phyloP scores from a whole-genome alignment of 1,140 invertebrate genomes.

The Zeugodacus cucurbitae region DNA sequence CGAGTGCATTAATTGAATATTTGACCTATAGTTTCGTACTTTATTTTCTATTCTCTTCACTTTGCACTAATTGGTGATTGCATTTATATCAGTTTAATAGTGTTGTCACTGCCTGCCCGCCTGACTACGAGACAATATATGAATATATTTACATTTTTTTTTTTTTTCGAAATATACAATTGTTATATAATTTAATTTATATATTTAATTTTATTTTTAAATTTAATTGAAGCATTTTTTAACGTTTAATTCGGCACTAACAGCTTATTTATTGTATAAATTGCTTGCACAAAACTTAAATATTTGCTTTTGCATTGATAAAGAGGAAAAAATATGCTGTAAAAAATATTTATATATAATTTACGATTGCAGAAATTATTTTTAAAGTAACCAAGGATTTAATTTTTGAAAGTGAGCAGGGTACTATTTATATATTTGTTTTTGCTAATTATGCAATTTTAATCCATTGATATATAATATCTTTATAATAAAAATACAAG shows the following conservation, averaged over 20 bases:
- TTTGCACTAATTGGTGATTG: conserved; percentile 33
- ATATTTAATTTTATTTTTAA: background rate
- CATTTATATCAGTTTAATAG: conserved; percentile 28
- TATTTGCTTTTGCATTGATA: background rate
- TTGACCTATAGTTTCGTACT: background rate
- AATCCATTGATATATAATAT: no score
- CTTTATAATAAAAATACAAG: no score
- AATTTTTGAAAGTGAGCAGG: no score
- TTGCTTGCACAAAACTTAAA: background rate
- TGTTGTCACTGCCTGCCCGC: conserved; percentile 37
- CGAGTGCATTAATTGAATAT: conserved; percentile 8
- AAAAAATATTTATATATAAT: no score
- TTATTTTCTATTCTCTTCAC: background rate
- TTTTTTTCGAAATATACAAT: background rate
- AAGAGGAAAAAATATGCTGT: background rate
- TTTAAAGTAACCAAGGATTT: background rate
- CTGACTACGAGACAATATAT: conserved; percentile 18
- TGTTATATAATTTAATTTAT: background rate
- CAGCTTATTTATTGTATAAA: background rate
- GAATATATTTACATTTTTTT: no score
- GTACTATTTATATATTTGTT: no score
- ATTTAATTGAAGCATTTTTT: background rate
- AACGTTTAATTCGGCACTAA: background rate
- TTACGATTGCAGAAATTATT: background rate
- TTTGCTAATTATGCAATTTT: no score